phyloP scores from a whole-genome alignment of 2,888 invertebrate genomes.

The Chesias legatella region DNA sequence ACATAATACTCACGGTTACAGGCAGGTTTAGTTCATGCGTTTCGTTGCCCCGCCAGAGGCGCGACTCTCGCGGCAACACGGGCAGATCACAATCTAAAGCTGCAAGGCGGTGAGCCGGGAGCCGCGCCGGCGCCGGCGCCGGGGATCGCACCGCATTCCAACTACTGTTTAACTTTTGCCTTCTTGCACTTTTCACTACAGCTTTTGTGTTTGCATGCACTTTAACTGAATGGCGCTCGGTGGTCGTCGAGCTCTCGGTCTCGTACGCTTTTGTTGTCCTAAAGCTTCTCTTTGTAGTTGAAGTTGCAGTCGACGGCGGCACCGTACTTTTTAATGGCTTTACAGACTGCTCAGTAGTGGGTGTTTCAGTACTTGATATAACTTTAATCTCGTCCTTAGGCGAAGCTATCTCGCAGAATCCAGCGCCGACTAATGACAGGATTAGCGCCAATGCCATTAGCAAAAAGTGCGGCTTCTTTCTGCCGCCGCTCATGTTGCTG shows the following conservation, averaged over 20 bases:
- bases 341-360: constrained; percentile 44
- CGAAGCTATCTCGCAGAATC: constrained; percentile 46
- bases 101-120: no score
- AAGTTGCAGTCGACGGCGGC: constrained; percentile 50
- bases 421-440: constrained; percentile 50
- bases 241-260: constrained; percentile 53
- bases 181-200: constrained; percentile 64
- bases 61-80: constrained; percentile 82
- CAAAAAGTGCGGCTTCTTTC: constrained; percentile 37
- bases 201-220: constrained; percentile 60
- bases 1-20: constrained; percentile 79
- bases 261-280: constrained; percentile 60
- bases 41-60: constrained; percentile 86
- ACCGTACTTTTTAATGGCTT: constrained; percentile 55
- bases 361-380: constrained; percentile 46
- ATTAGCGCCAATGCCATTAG: constrained; percentile 49
- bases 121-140: constrained; percentile 81
- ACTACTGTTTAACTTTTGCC: constrained; percentile 66
- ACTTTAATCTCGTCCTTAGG: constrained; percentile 48
- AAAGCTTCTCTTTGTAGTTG: constrained; percentile 61
- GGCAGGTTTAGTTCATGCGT: constrained; percentile 85
- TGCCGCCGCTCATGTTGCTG: constrained; percentile 33
- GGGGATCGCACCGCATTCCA: constrained; percentile 63
- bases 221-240: constrained; percentile 54
- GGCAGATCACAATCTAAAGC: constrained; percentile 84